Evolutionary conservation across 1,140 invertebrate species (phyloP).

Genomic region (Hyles euphorbiae): DNA sequence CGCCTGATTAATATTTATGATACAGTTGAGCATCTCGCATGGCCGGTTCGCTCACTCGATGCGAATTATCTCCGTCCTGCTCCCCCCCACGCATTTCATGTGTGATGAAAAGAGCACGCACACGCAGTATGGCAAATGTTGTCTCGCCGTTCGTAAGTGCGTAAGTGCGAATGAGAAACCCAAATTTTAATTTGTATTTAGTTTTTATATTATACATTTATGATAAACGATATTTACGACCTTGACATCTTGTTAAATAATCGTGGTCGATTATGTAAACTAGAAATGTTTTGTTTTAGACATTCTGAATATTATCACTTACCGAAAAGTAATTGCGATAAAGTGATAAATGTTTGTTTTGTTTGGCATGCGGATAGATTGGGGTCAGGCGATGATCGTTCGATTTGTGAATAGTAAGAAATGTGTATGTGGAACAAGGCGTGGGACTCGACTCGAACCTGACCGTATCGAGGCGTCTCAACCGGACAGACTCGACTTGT

Average conservation of each 20-base stretch:
- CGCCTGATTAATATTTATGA: slow-evolving; percentile 76
- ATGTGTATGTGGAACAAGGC: slow-evolving; percentile 52
- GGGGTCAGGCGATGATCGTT: slow-evolving; percentile 26
- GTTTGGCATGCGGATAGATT: slow-evolving; percentile 1
- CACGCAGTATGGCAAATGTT: slow-evolving; percentile 46
- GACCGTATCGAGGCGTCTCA: slow-evolving; percentile 67
- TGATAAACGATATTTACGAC: slow-evolving; percentile 28
- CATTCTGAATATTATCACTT: too few species aligned
- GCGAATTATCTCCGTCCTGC: slow-evolving; percentile 59
- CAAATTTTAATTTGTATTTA: slow-evolving; percentile 61
- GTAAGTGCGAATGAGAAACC: slow-evolving; percentile 69
- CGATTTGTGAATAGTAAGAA: slow-evolving; percentile 38
- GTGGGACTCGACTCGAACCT: slow-evolving; percentile 57
- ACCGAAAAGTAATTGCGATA: too few species aligned
- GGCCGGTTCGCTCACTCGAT: slow-evolving; percentile 66
- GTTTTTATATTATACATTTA: slow-evolving; percentile 40
- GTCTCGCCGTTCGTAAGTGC: slow-evolving; percentile 53
- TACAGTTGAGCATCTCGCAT: slow-evolving; percentile 73
- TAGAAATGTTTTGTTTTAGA: background rate
- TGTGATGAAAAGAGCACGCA: slow-evolving; percentile 38
- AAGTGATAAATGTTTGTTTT: too few species aligned
- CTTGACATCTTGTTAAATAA: slow-evolving; percentile 14
- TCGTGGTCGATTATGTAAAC: slow-evolving; percentile 3
- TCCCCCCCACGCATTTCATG: slow-evolving; percentile 36
- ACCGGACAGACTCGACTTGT: slow-evolving; percentile 61